phyloP scores from a whole-genome alignment of 2,888 invertebrate genomes.

The Eupithecia exiguata region DNA sequence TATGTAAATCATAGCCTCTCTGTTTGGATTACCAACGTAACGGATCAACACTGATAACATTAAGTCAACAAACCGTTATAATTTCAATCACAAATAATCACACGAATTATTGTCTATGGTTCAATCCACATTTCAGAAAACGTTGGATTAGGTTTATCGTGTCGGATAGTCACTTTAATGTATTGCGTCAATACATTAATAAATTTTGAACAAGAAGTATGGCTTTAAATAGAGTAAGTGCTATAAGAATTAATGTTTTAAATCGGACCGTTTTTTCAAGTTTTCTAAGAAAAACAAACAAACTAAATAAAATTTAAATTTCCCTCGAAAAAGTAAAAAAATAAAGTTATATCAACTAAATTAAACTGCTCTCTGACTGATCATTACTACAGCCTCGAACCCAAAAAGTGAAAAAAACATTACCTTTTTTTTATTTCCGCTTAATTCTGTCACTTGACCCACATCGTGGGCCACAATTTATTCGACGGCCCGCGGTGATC shows the following conservation, averaged over 20 bases:
- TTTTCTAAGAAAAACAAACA: not conserved
- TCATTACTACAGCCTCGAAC: slow-evolving; percentile 16
- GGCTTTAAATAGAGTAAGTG: not conserved
- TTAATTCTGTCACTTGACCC: slow-evolving; percentile 43
- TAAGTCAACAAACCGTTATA: slow-evolving; percentile 55
- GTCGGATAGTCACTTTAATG: not conserved
- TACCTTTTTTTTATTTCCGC: slow-evolving; percentile 36
- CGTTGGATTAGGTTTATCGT: not conserved
- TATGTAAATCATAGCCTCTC: slow-evolving; percentile 36
- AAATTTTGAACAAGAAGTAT: not conserved
- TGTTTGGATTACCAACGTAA: slow-evolving; percentile 49
- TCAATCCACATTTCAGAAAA: slow-evolving; percentile 28
- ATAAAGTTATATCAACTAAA: slow-evolving; percentile 13
- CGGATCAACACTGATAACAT: slow-evolving; percentile 56
- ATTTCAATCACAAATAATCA: slow-evolving; percentile 61
- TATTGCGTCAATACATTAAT: not conserved
- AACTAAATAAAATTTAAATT: not conserved
- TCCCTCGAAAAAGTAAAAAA: slow-evolving; percentile 14
- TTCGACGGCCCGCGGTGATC: slow-evolving; percentile 76
- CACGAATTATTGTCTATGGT: slow-evolving; percentile 50
- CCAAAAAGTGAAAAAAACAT: slow-evolving; percentile 21
- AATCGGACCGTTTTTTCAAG: not conserved
- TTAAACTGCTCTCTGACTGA: slow-evolving; percentile 15
- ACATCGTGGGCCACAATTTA: slow-evolving; percentile 66
- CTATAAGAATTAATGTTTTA: not conserved